Percentiles rank a stretch among this genome's conserved stretches.
These are phyloP conservation scores for Limnothrissa miodon DNA, from an alignment of 2,113 vertebrate genomes.

Conservation along the genomic window DNA sequence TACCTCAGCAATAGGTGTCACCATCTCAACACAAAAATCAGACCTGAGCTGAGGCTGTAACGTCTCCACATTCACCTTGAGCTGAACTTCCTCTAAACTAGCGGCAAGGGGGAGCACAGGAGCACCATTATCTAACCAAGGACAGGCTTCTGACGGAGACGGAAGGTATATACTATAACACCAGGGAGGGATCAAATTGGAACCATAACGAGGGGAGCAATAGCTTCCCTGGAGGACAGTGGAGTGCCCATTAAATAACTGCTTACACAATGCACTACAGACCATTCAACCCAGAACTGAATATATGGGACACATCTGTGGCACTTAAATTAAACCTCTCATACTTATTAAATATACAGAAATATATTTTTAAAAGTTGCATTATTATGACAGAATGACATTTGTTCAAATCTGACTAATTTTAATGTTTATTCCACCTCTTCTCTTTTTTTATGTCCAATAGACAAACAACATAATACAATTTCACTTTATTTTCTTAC, in stretches of 20 bases:
- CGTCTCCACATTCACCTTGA: not conserved
- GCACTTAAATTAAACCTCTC: not conserved
- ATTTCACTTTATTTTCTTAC: too few species aligned
- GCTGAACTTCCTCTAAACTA: not conserved
- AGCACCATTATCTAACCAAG: not conserved
- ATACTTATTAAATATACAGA: not conserved
- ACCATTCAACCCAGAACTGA: not conserved
- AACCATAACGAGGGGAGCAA: not conserved
- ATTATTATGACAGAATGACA: not conserved
- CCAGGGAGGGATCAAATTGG: not conserved
- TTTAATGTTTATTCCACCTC: too few species aligned
- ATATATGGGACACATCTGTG: not conserved
- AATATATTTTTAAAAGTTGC: not conserved
- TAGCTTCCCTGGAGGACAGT: not conserved
- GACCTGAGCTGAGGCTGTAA: not conserved
- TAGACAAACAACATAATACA: too few species aligned
- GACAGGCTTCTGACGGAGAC: not conserved
- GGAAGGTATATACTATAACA: too few species aligned
- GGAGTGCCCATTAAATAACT: not conserved
- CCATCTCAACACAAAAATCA: not conserved
- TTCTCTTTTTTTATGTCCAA: too few species aligned
- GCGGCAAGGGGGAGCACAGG: not conserved
- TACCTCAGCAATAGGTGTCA: not conserved
- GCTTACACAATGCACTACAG: not conserved
- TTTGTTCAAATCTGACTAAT: not conserved